A percentile compares a stretch with the other conserved stretches of the same genome.
These are phyloP conservation scores for Callosobruchus maculatus DNA, from an alignment of 2,888 invertebrate genomes.

Conservation along the genomic window DNA sequence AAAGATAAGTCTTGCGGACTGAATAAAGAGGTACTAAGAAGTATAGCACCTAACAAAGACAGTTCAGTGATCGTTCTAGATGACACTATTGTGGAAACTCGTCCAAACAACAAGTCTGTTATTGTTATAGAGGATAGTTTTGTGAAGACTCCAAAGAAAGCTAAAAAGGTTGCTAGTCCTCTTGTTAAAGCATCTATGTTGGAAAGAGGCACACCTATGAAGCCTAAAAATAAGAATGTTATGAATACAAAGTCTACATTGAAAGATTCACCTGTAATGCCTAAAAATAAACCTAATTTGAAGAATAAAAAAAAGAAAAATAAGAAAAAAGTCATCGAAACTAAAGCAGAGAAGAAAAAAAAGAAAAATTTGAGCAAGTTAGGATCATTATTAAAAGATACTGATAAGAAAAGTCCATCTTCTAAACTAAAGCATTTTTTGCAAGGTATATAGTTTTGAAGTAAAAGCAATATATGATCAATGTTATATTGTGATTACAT, in stretches of 20 bases:
- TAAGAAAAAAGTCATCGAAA: neutral
- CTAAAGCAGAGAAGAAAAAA: neutral
- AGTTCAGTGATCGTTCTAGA: neutral
- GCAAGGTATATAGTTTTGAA: neutral
- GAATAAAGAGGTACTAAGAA: conserved; percentile 5
- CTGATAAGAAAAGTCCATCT: neutral
- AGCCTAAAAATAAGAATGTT: neutral
- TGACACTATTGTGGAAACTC: neutral
- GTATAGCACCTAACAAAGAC: neutral
- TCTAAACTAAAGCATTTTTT: neutral
- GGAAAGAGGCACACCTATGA: neutral
- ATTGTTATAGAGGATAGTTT: neutral
- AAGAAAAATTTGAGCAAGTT: neutral
- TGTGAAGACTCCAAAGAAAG: neutral
- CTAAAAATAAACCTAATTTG: neutral
- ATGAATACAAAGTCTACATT: neutral
- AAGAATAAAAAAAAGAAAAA: neutral
- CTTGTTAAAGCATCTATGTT: neutral
- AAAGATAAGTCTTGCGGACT: conserved; percentile 11
- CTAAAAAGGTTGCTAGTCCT: neutral
- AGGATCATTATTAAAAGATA: neutral
- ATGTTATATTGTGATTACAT: too few relatives aligned
- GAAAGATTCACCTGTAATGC: neutral
- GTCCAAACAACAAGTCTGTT: neutral
- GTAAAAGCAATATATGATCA: too few relatives aligned